Percentiles rank a stretch among this genome's conserved stretches.
These are phyloP conservation scores for Drosophila murphyi DNA, from an alignment of 1,140 invertebrate genomes.

Conservation along the genomic window DNA sequence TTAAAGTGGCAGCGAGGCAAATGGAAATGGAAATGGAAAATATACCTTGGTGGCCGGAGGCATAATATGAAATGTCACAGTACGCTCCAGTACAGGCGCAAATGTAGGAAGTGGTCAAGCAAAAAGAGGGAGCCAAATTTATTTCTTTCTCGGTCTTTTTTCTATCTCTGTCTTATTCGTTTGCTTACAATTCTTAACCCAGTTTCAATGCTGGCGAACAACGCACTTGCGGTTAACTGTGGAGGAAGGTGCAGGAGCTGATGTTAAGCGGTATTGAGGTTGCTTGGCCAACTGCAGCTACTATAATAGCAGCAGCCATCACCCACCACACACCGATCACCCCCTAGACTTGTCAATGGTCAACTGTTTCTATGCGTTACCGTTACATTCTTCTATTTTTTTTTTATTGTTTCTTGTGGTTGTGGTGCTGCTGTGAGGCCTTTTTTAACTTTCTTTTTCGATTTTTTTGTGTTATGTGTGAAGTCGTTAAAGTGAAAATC, in stretches of 20 bases:
- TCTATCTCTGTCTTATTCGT: conserved; percentile 1
- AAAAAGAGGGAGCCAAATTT: conserved; percentile 1
- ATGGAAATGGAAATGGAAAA: conserved; percentile 16
- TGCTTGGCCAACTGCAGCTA: conserved; percentile 18
- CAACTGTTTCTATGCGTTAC: conserved; percentile 56
- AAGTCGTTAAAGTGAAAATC: conserved; percentile 82
- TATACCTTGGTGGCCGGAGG: conserved; percentile 38
- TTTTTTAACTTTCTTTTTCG: conserved; percentile 58
- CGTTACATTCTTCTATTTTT: conserved; percentile 47
- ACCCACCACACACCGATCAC: background rate
- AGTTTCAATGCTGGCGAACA: conserved; percentile 41
- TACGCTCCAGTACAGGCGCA: conserved; percentile 74
- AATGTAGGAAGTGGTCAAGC: conserved; percentile 76
- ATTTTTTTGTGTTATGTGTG: conserved; percentile 61
- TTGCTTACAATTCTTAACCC: conserved; percentile 67
- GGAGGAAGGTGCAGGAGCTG: conserved; percentile 1
- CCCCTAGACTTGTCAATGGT: conserved; percentile 37
- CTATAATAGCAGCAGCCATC: background rate
- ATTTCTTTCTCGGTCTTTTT: background rate
- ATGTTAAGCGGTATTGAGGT: conserved; percentile 1
- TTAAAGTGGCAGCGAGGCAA: conserved; percentile 21
- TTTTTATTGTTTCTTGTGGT: conserved; percentile 59
- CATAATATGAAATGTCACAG: conserved; percentile 73
- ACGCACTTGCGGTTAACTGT: conserved; percentile 10
- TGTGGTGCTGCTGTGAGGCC: conserved; percentile 62